Conservation (phyloP, 1,140 invertebrate species). For the Eriocheir sinensis region DNA sequence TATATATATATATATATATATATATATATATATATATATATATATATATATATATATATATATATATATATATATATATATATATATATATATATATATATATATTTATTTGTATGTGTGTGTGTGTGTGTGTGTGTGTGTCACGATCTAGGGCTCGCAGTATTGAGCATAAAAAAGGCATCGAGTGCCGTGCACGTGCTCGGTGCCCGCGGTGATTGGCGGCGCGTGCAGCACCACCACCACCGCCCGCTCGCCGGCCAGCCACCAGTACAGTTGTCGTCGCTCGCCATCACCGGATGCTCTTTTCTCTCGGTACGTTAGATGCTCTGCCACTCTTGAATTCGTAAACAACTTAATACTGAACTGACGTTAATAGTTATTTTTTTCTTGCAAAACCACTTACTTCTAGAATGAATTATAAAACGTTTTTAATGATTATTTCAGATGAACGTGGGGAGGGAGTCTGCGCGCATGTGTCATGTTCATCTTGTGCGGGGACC, state of each 20-base stretch:
- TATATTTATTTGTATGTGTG: conserved; percentile 57
- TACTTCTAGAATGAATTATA: neutral
- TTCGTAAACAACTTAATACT: neutral
- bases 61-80: conserved; percentile 71
- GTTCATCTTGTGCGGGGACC: neutral
- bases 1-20: neutral
- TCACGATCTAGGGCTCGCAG: too few species aligned
- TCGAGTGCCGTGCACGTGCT: neutral
- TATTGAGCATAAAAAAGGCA: neutral
- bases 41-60: conserved; percentile 59
- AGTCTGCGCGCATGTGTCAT: conserved; percentile 5
- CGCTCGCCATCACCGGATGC: neutral
- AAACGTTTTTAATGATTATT: neutral
- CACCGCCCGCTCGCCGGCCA: neutral
- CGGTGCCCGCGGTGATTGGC: neutral
- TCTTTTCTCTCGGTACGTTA: too few species aligned
- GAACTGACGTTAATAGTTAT: neutral
- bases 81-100: conserved; percentile 64
- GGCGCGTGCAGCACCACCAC: neutral
- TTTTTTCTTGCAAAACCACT: too few species aligned
- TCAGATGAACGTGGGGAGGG: neutral
- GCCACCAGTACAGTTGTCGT: neutral
- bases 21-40: conserved; percentile 44
- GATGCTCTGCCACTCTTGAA: too few species aligned
- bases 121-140: too few species aligned